Percentiles rank a stretch among this genome's conserved stretches.
These are phyloP conservation scores for Himalopsyche kuldschensis DNA, from an alignment of 2,888 invertebrate genomes.

Conservation along the genomic window DNA sequence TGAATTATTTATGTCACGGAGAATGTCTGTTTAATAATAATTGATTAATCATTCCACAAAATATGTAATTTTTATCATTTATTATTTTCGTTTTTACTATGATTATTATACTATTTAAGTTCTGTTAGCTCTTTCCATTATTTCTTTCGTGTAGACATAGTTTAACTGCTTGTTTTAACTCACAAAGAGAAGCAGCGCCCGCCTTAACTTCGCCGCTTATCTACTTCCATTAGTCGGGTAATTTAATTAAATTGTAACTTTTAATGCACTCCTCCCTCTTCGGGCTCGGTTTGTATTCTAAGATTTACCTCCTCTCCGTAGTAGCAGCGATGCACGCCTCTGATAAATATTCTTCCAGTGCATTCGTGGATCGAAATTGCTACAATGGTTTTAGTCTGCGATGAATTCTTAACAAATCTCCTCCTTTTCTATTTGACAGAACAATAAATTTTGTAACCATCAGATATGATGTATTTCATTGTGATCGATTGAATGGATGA, in stretches of 20 bases:
- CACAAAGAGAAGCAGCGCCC: background rate
- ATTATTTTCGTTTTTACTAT: no score
- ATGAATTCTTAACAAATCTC: no score
- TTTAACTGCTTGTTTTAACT: background rate
- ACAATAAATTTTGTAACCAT: no score
- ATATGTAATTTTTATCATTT: no score
- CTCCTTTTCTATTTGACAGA: no score
- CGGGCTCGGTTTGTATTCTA: background rate
- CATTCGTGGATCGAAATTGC: background rate
- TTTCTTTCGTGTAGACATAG: background rate
- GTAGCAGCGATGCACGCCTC: background rate
- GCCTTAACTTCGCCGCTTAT: constrained; percentile 28
- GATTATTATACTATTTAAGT: no score
- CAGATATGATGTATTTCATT: no score
- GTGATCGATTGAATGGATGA: no score
- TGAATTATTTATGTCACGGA: no score
- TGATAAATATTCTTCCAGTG: background rate
- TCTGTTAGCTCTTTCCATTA: background rate
- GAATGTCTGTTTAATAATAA: no score
- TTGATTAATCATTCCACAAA: no score
- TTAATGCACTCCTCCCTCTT: constrained; percentile 30
- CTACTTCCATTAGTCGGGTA: constrained; percentile 27
- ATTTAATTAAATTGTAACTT: constrained; percentile 36
- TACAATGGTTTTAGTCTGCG: no score
- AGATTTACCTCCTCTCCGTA: constrained; percentile 14